Evolutionary conservation across 2,888 invertebrate genomes (phyloP).

Genomic region (Yponomeuta plumbellus): DNA sequence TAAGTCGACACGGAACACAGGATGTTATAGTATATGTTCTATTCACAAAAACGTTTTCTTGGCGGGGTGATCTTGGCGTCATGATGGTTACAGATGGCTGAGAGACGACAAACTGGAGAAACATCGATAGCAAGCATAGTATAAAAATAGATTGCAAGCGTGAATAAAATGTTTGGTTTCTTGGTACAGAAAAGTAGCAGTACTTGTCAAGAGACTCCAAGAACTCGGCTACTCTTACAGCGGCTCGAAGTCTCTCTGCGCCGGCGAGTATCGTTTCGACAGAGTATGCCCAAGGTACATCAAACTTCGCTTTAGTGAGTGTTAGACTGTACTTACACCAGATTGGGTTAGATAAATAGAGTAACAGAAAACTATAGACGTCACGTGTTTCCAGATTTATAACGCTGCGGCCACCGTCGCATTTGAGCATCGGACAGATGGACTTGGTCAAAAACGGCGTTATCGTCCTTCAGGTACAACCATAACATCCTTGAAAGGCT

Average conservation of each 20-base stretch:
- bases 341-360: neutral
- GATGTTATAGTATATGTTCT: no score
- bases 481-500: no score
- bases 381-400: constrained; percentile 57
- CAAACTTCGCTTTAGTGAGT: neutral
- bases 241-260: constrained; percentile 56
- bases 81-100: no score
- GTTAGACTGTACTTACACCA: neutral
- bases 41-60: no score
- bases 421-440: constrained; percentile 50
- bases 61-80: no score
- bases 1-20: no score
- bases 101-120: no score
- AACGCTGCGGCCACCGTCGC: constrained; percentile 58
- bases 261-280: constrained; percentile 74
- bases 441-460: constrained; percentile 61
- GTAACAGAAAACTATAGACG: neutral
- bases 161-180: neutral
- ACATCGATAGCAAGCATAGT: neutral
- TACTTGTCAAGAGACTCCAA: constrained; percentile 61
- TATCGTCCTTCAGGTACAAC: constrained; percentile 62
- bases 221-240: constrained; percentile 63
- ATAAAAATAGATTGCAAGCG: neutral
- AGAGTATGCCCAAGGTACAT: constrained; percentile 74
- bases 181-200: constrained; percentile 54